Conservation (phyloP, 1,140 invertebrate species). For the Neoseiulus cucumeris region DNA sequence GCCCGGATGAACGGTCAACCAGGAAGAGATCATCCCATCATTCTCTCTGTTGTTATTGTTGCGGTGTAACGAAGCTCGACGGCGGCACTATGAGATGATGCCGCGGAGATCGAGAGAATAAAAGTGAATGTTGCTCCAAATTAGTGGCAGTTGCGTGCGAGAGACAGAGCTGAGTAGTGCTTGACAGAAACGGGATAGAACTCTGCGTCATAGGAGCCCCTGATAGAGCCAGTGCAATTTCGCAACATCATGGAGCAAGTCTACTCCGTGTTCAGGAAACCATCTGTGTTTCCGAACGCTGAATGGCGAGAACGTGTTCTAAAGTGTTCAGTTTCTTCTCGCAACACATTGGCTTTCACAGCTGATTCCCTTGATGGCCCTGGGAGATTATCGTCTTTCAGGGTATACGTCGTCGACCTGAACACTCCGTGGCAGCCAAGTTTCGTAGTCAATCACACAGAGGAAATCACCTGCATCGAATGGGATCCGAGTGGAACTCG, state of each 20-base stretch:
- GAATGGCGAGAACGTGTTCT: background rate
- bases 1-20: no score
- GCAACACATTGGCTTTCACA: conserved; percentile 59
- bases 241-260: background rate
- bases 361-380: conserved; percentile 42
- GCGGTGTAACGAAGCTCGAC: no score
- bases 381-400: conserved; percentile 45
- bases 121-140: no score
- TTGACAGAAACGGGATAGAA: no score
- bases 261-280: background rate
- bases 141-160: no score
- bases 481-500: conserved; percentile 63
- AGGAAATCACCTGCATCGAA: conserved; percentile 49
- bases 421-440: conserved; percentile 56
- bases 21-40: no score
- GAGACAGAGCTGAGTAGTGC: no score
- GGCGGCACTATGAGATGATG: no score
- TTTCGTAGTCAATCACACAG: conserved; percentile 29
- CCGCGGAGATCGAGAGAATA: no score
- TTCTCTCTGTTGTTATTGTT: no score
- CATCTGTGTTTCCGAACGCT: background rate
- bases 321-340: conserved; percentile 46
- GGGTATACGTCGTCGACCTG: conserved; percentile 66
- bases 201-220: no score
- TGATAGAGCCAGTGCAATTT: background rate